A percentile compares a stretch with the other conserved stretches of the same genome.
Evolutionary conservation across 2,888 invertebrate species (phyloP).

Genomic region (Cylindroiulus punctatus): DNA sequence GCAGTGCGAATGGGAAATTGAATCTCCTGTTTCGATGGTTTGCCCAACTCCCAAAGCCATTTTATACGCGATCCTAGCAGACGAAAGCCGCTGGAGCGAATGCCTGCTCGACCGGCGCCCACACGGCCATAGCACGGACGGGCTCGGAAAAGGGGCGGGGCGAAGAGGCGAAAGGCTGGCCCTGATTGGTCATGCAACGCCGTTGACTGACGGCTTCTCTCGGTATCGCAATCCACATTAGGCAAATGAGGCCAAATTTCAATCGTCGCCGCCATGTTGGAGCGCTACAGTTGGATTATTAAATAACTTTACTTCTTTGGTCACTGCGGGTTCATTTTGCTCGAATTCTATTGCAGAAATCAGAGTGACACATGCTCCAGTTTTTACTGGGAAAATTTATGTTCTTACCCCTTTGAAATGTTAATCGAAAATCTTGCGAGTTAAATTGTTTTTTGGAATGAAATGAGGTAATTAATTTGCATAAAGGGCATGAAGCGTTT

Average conservation of each 20-base stretch:
- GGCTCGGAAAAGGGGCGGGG: neutral
- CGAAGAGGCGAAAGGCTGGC: neutral
- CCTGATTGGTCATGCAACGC: neutral
- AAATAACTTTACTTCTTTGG: neutral
- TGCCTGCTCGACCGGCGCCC: neutral
- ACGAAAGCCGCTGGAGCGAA: conserved; percentile 23
- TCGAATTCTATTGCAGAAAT: neutral
- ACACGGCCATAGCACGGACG: neutral
- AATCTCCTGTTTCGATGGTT: conserved; percentile 25
- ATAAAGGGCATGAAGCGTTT: too few species aligned
- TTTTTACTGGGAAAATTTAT: too few species aligned
- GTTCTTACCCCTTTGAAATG: too few species aligned
- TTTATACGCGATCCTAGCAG: conserved; percentile 36
- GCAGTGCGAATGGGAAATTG: neutral
- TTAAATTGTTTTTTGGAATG: too few species aligned
- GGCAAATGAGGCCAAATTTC: neutral
- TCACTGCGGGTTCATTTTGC: neutral
- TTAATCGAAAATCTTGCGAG: too few species aligned
- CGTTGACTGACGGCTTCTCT: neutral
- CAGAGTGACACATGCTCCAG: neutral
- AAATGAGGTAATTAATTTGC: too few species aligned
- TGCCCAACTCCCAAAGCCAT: neutral
- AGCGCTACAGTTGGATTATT: neutral
- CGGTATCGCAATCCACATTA: neutral
- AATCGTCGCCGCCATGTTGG: neutral